Percentiles rank a stretch among this genome's conserved stretches.
Conservation (phyloP, 2,113 vertebrate genomes). For the Hipposideros armiger region DNA sequence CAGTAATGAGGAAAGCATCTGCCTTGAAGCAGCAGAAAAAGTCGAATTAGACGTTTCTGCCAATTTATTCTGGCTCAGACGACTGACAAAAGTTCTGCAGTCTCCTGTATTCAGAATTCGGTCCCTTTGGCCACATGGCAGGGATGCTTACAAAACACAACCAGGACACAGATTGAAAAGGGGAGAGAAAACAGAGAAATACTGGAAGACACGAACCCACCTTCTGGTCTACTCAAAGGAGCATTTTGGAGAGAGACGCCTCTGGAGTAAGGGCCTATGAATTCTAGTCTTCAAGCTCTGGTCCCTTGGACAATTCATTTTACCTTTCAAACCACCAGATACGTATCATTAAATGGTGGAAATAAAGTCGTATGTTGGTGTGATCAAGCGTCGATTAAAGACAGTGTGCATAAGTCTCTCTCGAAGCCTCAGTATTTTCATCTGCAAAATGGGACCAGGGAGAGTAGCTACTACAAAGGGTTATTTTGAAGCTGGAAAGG, state of each 20-base stretch:
- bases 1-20: conserved; percentile 55
- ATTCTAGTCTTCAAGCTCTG: background rate
- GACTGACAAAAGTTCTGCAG: background rate
- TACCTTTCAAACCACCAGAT: background rate
- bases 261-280: background rate
- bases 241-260: background rate
- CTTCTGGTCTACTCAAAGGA: background rate
- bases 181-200: background rate
- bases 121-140: background rate
- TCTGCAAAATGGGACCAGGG: background rate
- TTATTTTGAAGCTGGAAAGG: background rate
- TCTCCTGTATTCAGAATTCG: background rate
- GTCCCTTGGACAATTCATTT: background rate
- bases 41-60: conserved; percentile 60
- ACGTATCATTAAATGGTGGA: background rate
- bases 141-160: background rate
- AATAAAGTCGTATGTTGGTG: background rate
- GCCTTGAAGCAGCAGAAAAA: conserved; percentile 70
- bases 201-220: background rate
- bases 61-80: conserved; percentile 63
- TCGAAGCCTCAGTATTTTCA: background rate
- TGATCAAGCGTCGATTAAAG: background rate
- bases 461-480: background rate
- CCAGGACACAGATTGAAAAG: background rate
- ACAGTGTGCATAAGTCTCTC: background rate